These are phyloP conservation scores for Drosophila kuntzei DNA, from an alignment of 2,888 invertebrate species.

Conservation along the genomic window DNA sequence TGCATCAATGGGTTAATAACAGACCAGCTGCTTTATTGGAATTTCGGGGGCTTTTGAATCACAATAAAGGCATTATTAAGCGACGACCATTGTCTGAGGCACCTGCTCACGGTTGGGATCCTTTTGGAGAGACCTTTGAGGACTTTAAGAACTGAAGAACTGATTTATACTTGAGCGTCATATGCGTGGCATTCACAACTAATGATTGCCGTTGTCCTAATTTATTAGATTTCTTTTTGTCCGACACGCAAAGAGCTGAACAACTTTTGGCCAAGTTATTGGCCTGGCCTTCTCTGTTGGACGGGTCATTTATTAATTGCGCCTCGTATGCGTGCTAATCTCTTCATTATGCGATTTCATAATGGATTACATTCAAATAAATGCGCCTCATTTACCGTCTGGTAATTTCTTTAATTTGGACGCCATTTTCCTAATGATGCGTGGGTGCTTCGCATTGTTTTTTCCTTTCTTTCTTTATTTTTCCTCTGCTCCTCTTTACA, in stretches of 20 bases:
- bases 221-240: constrained; percentile 71
- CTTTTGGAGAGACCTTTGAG: neutral
- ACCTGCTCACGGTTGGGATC: constrained; percentile 30
- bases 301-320: constrained; percentile 79
- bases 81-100: constrained; percentile 31
- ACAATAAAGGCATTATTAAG: constrained; percentile 28
- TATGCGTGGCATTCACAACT: constrained; percentile 59
- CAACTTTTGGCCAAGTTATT: constrained; percentile 11
- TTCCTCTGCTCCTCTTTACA: neutral
- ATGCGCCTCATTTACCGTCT: constrained; percentile 73
- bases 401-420: constrained; percentile 79
- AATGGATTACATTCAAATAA: constrained; percentile 82
- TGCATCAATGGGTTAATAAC: constrained; percentile 72
- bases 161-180: constrained; percentile 69
- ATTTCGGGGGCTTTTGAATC: constrained; percentile 21
- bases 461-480: neutral
- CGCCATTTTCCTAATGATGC: constrained; percentile 77
- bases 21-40: constrained; percentile 46
- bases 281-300: constrained; percentile 31
- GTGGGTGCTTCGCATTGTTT: constrained; percentile 33
- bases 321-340: constrained; percentile 74
- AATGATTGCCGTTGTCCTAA: constrained; percentile 74
- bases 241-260: constrained; percentile 62
- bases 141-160: constrained; percentile 33
- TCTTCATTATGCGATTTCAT: constrained; percentile 81